A percentile compares a stretch with the other conserved stretches of the same genome.
Conservation (phyloP, 2,797 vertebrate genomes). For the Loriculus beryllinus region DNA sequence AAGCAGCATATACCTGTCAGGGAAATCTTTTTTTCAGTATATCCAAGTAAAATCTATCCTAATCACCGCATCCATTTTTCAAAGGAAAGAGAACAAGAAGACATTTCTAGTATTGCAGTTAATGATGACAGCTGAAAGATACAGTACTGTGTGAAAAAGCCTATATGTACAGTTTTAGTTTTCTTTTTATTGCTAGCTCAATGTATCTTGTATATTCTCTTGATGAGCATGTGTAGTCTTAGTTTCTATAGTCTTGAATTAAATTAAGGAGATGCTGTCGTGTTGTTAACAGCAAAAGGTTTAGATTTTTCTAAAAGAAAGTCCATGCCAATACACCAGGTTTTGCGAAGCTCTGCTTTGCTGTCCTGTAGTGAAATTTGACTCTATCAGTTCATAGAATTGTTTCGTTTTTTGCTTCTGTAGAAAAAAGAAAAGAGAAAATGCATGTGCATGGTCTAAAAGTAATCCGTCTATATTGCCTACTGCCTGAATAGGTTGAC, state of each 20-base stretch:
- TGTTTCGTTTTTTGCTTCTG: not conserved
- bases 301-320: conserved; percentile 14
- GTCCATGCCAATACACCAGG: not conserved
- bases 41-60: conserved; percentile 42
- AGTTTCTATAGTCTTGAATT: not conserved
- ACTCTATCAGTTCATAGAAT: not conserved
- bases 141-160: conserved; percentile 13
- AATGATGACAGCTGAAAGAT: conserved; percentile 57
- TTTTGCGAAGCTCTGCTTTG: not conserved
- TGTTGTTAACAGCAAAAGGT: not conserved
- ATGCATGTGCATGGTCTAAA: not conserved
- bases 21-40: not conserved
- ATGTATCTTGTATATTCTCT: not conserved
- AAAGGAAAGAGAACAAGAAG: conserved; percentile 34
- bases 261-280: conserved; percentile 26
- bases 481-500: conserved; percentile 23
- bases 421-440: not conserved
- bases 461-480: conserved; percentile 25
- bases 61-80: conserved; percentile 46
- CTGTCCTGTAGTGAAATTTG: not conserved
- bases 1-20: conserved; percentile 56
- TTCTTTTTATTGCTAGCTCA: conserved; percentile 25
- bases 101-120: conserved; percentile 10
- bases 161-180: not conserved
- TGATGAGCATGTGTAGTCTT: conserved; percentile 5